Conservation (phyloP, 2,888 invertebrate genomes). For the Homarus gammarus region DNA sequence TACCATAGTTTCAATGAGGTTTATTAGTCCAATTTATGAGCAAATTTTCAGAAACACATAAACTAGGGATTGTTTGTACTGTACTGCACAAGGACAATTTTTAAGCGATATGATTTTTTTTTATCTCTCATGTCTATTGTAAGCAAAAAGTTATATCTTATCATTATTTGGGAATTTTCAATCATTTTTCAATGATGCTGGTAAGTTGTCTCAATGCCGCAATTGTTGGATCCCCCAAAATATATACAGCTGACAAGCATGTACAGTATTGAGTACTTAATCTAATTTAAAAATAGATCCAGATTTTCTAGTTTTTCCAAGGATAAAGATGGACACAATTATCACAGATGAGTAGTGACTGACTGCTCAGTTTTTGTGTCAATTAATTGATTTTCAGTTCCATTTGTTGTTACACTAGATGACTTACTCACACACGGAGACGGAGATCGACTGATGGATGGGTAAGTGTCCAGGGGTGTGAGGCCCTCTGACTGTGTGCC, state of each 20-base stretch:
- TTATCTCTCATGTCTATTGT: background rate
- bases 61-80: background rate
- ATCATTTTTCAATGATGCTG: background rate
- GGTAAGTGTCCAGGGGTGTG: slow-evolving; percentile 43
- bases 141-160: no score
- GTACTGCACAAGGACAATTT: background rate
- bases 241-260: background rate
- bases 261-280: background rate
- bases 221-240: background rate
- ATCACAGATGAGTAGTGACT: slow-evolving; percentile 47
- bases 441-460: slow-evolving; percentile 56
- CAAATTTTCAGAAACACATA: no score
- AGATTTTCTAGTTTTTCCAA: background rate
- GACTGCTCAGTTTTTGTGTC: slow-evolving; percentile 19
- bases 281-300: background rate
- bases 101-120: background rate
- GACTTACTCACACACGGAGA: slow-evolving; percentile 41
- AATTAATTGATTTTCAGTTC: slow-evolving; percentile 31
- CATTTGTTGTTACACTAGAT: slow-evolving; percentile 30
- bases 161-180: no score
- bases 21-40: no score
- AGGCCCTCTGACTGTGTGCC: slow-evolving; percentile 39
- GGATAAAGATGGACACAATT: background rate
- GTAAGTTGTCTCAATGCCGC: background rate
- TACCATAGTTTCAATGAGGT: no score